Conservation (phyloP, 2,888 invertebrate genomes). For the Phaonia tiefii region DNA sequence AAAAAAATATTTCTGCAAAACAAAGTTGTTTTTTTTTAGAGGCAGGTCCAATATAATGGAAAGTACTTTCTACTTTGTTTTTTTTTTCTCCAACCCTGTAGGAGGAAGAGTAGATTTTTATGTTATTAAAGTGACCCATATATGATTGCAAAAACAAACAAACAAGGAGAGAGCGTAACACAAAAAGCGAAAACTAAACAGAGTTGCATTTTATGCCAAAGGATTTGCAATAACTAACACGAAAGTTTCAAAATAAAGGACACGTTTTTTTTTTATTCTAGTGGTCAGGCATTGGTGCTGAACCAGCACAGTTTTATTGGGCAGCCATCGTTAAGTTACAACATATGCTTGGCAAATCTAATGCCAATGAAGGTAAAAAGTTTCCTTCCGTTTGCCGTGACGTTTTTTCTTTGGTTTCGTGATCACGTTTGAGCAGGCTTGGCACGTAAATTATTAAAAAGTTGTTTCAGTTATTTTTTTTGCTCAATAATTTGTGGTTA, state of each 20-base stretch:
- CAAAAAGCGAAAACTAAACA: too few species aligned
- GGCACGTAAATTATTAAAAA: conserved; percentile 46
- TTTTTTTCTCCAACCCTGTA: too few species aligned
- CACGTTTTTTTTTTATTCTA: background rate
- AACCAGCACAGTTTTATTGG: too few species aligned
- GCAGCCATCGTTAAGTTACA: too few species aligned
- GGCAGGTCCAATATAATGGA: conserved; percentile 12
- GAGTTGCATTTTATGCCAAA: conserved; percentile 2
- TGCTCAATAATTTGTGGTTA: background rate
- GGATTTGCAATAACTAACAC: background rate
- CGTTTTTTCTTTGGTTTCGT: too few species aligned
- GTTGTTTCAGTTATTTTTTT: conserved; percentile 14
- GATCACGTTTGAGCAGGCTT: too few species aligned
- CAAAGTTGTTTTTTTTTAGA: conserved; percentile 19
- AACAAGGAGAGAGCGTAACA: background rate
- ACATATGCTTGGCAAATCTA: too few species aligned
- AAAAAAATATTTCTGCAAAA: conserved; percentile 2
- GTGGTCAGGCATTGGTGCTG: too few species aligned
- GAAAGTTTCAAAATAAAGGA: background rate
- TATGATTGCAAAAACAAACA: background rate
- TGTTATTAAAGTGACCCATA: conserved; percentile 38
- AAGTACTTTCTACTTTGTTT: conserved; percentile 1
- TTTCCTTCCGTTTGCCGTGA: too few species aligned
- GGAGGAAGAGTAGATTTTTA: conserved; percentile 11
- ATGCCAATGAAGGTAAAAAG: too few species aligned